Evolutionary conservation across 2,797 vertebrate species (phyloP), one percentile per base, ranked within the genome.

Genomic region (Onychomys leucogaster): DNA sequence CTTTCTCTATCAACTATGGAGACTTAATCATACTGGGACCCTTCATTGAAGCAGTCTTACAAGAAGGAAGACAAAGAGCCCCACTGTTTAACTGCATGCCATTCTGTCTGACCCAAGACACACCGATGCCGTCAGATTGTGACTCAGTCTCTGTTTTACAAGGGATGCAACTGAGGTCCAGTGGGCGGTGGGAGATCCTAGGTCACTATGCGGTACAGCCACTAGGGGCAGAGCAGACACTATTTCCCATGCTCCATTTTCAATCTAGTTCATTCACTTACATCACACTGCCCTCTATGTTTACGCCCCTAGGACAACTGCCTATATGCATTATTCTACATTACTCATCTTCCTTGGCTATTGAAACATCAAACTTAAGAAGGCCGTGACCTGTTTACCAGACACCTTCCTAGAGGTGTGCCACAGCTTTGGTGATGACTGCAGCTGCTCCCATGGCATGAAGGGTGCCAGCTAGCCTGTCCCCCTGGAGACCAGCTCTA

Each of bases 321-420:
- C 83, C 57, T 4, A 27, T 5, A 75, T 1, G 25, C 55, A 41
- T 86, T 93, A 91, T 46, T 91, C 37, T 32, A 83, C 16, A 65
- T 17, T 25, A 89, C 55, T 27, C 27, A 86, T 65, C 61, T 80
- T 65, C 59, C 65, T 93, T 95, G 95, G 89, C 89, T 91, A 41
- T 83, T 80, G 63, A 96, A 90, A 91, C 55, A 69, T 12, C 27
- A 95, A 90, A 85, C 46, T 55, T 65, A 76, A 67, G 75, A 93
- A 83, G 63, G 75, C 37, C 87, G 63, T 65, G 63, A 37, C 67
- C 46, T 52, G 77, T 92, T 92, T 81, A 21, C n/a, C 43, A 77
- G 83, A 87, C 89, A 81, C 12, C 32, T 94, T 76, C 65, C 46
- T 23, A 90, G 76, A 73, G 41, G 49, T 78, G 37, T 37, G 17